Conservation (phyloP, 2,797 vertebrate species). For the Eulemur albifrons region DNA sequence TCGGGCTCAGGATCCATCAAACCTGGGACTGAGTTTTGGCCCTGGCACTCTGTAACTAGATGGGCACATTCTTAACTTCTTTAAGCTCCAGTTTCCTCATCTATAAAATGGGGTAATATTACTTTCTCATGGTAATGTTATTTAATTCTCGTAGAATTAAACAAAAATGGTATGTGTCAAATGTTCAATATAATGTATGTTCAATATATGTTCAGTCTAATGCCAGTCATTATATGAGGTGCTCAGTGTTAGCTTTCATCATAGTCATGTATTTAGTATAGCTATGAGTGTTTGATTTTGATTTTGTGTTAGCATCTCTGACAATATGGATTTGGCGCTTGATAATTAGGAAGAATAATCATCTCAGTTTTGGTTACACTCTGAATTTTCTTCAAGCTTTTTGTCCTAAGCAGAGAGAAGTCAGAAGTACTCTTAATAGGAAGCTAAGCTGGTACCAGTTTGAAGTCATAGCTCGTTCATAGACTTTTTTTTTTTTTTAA, state of each 20-base stretch:
- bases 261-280: background rate
- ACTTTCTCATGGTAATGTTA: background rate
- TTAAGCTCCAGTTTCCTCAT: background rate
- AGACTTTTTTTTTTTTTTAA: background rate
- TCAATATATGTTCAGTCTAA: accelerated
- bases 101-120: background rate
- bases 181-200: background rate
- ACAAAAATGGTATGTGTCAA: background rate
- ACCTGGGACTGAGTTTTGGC: background rate
- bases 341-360: slow-evolving; percentile 9
- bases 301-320: background rate
- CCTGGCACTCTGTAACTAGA: background rate
- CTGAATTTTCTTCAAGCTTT: background rate
- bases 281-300: background rate
- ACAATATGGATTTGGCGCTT: background rate
- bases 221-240: too few species aligned
- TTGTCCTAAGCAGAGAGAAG: background rate
- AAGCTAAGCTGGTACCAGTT: slow-evolving; percentile 51
- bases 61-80: background rate
- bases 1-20: background rate
- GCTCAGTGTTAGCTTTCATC: background rate
- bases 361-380: background rate
- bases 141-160: background rate
- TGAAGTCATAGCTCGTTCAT: slow-evolving; percentile 37
- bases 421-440: background rate